These are phyloP conservation scores for Scolopax mira DNA, from an alignment of 2,113 vertebrate genomes.

Conservation along the genomic window DNA sequence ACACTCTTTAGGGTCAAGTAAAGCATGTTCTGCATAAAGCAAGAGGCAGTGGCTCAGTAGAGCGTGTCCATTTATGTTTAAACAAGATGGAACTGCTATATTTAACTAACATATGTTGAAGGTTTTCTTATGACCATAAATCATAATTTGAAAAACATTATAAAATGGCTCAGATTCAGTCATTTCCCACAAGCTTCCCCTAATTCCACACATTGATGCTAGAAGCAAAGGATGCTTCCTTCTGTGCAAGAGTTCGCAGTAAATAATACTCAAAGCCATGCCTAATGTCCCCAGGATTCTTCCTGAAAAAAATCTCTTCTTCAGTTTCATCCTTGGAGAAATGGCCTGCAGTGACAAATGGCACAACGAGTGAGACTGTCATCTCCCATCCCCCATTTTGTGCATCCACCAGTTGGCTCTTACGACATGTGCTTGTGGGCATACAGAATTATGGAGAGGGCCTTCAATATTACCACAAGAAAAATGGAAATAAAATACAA, in stretches of 20 bases:
- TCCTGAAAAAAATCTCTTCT: background rate
- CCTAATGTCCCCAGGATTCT: background rate
- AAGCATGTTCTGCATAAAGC: slow-evolving; percentile 26
- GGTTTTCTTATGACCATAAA: background rate
- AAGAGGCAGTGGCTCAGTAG: slow-evolving; percentile 29
- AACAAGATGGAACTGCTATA: background rate
- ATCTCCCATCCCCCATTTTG: background rate
- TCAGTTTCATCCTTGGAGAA: background rate
- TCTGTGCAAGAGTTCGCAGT: background rate
- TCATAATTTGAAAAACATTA: background rate
- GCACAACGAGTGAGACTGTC: too few species aligned
- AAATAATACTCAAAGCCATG: background rate
- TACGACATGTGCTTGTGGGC: too few species aligned
- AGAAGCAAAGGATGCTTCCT: background rate
- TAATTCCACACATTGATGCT: background rate
- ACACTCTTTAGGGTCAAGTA: slow-evolving; percentile 15
- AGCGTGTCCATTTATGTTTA: background rate
- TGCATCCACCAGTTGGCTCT: background rate
- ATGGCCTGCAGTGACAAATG: background rate
- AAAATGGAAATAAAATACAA: background rate
- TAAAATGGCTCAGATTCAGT: background rate
- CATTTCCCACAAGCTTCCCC: background rate
- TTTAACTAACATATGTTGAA: background rate
- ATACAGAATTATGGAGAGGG: background rate
- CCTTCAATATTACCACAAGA: background rate